Evolutionary conservation across 2,888 invertebrate genomes (phyloP).

Genomic region (Lithophane semibrunnea): DNA sequence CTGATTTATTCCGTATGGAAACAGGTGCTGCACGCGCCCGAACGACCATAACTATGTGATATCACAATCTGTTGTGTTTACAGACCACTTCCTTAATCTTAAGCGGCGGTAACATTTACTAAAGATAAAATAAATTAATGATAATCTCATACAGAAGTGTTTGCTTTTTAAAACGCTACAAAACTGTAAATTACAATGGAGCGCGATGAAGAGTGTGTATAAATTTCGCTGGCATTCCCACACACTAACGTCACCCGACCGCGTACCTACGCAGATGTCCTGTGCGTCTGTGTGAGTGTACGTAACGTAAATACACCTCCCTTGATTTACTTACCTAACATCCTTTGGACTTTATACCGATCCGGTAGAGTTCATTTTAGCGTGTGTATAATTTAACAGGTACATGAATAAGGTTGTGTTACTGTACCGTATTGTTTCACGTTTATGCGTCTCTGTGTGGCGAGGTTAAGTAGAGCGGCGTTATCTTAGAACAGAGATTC

Average conservation of each 20-base stretch:
- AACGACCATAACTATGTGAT: constrained; percentile 17
- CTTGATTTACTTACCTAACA: constrained; percentile 67
- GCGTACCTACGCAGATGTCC: constrained; percentile 79
- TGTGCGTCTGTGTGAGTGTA: constrained; percentile 79
- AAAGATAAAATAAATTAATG: constrained; percentile 79
- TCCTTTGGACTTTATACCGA: constrained; percentile 67
- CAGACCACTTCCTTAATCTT: constrained; percentile 47
- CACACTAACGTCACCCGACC: constrained; percentile 78
- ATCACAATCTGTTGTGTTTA: constrained; percentile 45
- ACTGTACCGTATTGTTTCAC: constrained; percentile 90
- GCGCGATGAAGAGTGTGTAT: constrained; percentile 86
- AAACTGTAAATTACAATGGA: constrained; percentile 87
- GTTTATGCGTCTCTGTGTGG: constrained; percentile 89
- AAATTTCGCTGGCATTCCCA: constrained; percentile 89
- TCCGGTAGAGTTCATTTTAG: constrained; percentile 69
- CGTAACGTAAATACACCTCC: constrained; percentile 77
- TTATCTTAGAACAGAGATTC: constrained; percentile 89
- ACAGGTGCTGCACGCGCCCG: constrained; percentile 17
- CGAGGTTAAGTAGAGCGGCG: constrained; percentile 90
- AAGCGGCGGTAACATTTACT: constrained; percentile 68
- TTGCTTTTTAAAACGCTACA: constrained; percentile 86
- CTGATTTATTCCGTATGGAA: constrained; percentile 28
- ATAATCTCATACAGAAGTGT: constrained; percentile 81
- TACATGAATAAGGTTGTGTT: constrained; percentile 83
- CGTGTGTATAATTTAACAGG: constrained; percentile 62